Conservation (phyloP, 2,888 invertebrate genomes). For the Agonum fuliginosum region DNA sequence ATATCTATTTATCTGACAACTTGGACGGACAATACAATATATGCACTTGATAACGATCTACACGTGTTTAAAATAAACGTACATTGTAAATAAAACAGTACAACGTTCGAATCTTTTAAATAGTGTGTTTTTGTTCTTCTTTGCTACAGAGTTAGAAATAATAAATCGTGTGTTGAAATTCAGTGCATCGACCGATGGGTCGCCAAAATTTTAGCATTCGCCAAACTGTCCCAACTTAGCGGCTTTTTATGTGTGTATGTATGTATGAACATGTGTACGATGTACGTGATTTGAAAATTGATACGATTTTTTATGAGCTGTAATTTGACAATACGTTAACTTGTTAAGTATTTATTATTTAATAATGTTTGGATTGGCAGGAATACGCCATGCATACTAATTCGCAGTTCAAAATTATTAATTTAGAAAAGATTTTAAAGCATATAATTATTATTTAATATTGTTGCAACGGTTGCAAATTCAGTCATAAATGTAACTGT, state of each 20-base stretch:
- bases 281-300: not conserved
- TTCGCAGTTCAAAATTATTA: not conserved
- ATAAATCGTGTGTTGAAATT: not conserved
- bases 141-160: not conserved
- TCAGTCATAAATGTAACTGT: no score
- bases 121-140: no score
- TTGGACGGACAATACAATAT: not conserved
- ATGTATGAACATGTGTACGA: conserved; percentile 6
- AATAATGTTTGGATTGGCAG: not conserved
- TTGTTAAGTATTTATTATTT: conserved; percentile 2
- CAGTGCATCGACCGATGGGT: not conserved
- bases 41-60: not conserved
- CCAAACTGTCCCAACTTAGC: conserved; percentile 34
- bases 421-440: no score
- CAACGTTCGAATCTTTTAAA: no score
- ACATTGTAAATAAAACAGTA: no score
- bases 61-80: not conserved
- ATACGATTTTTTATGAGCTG: not conserved
- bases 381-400: not conserved
- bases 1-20: not conserved
- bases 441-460: no score
- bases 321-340: conserved; percentile 6
- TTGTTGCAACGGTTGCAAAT: not conserved
- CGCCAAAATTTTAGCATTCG: conserved; percentile 14
- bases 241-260: conserved; percentile 4